phyloP scores from a whole-genome alignment of 2,113 vertebrate species.

The Thymallus thymallus region DNA sequence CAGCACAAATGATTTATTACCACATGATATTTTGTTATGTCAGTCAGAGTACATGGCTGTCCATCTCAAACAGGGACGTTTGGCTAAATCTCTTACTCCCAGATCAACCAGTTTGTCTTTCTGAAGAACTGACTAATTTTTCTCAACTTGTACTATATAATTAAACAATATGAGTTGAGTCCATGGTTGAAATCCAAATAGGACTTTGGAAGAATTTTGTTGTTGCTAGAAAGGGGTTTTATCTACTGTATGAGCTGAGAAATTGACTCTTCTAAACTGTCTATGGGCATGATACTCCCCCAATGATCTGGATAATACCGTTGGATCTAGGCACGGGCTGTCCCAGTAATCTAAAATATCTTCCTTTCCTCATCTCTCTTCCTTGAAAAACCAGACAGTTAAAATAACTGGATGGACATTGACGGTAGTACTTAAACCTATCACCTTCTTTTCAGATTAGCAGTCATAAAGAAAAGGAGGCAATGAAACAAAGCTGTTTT shows the following conservation, averaged over 20 bases:
- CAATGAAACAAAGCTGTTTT: neutral
- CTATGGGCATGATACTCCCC: neutral
- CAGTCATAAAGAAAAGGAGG: neutral
- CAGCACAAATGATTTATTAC: neutral
- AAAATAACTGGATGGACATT: neutral
- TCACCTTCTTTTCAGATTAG: neutral
- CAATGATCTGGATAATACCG: neutral
- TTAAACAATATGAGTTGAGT: neutral
- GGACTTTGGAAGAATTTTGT: neutral
- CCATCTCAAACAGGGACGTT: slow-evolving; percentile 1
- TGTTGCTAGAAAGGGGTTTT: neutral
- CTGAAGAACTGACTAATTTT: too few species aligned
- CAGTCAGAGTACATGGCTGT: neutral
- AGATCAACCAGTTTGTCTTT: too few species aligned
- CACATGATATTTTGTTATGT: too few species aligned
- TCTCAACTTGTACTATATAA: neutral
- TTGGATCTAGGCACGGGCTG: neutral
- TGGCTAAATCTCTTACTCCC: neutral
- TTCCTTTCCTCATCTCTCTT: neutral
- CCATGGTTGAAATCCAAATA: neutral
- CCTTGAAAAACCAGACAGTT: neutral
- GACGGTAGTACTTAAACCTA: too few species aligned
- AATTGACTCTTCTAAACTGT: neutral
- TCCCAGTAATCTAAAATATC: neutral
- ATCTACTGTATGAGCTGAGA: neutral